phyloP scores from a whole-genome alignment of 2,888 invertebrate genomes.

The Caenorhabditis zanzibari region DNA sequence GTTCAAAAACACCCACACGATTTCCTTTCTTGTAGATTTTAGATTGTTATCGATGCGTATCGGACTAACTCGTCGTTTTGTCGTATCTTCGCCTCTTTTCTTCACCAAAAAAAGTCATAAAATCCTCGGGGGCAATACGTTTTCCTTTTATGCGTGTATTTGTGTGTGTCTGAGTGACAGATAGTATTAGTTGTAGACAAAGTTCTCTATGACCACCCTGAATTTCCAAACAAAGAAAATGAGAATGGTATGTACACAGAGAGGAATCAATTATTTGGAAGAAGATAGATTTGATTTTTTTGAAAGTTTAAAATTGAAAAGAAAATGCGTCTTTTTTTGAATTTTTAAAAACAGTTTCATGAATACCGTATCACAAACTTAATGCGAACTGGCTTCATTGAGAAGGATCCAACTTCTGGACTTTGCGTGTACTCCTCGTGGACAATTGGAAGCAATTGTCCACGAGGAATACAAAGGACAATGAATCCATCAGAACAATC shows the following conservation, averaged over 20 bases:
- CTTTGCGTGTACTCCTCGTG: no score
- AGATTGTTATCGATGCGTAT: constrained; percentile 25
- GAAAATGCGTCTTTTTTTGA: no score
- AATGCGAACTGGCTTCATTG: no score
- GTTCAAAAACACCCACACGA: not conserved
- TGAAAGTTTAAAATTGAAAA: not conserved
- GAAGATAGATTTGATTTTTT: constrained; percentile 9
- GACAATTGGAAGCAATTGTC: no score
- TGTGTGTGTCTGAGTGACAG: not conserved
- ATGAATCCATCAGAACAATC: no score
- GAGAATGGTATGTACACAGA: constrained; percentile 22
- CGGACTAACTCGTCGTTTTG: not conserved
- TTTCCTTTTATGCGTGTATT: constrained; percentile 6
- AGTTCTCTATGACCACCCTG: not conserved
- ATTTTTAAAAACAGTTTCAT: no score
- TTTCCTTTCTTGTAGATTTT: constrained; percentile 3
- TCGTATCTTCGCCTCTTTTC: not conserved
- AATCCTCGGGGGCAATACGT: constrained; percentile 12
- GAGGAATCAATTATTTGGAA: constrained; percentile 11
- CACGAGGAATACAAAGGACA: no score
- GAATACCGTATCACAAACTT: no score
- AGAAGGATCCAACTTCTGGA: no score
- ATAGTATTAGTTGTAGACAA: no score
- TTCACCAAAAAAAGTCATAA: constrained; percentile 14
- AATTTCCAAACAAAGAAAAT: not conserved